Percentiles rank a stretch among this genome's conserved stretches.
These are phyloP conservation scores for Cotesia vestalis DNA, from an alignment of 1,140 invertebrate genomes.

Conservation along the genomic window DNA sequence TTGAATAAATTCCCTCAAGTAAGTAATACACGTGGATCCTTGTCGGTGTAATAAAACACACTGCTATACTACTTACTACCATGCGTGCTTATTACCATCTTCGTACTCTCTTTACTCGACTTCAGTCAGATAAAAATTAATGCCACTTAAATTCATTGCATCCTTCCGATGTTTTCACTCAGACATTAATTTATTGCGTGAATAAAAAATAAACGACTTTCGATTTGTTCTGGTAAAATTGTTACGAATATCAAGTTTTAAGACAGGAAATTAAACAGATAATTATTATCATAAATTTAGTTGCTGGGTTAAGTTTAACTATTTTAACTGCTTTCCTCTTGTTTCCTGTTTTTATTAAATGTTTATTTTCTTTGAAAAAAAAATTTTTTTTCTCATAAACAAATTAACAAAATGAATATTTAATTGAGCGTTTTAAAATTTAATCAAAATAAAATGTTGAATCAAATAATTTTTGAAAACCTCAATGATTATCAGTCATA, in stretches of 20 bases:
- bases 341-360: too few species aligned
- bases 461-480: too few species aligned
- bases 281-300: constrained; percentile 42
- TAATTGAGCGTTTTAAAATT: too few species aligned
- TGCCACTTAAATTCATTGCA: constrained; percentile 11
- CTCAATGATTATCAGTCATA: too few species aligned
- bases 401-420: too few species aligned
- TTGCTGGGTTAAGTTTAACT: not conserved
- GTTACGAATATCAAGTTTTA: constrained; percentile 9
- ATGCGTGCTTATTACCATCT: not conserved
- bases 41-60: not conserved
- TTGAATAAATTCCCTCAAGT: constrained; percentile 5
- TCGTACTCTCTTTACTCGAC: not conserved
- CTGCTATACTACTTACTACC: too few species aligned
- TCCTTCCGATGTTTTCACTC: constrained; percentile 5
- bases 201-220: not conserved
- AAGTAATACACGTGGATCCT: not conserved
- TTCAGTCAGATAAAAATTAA: constrained; percentile 17
- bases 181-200: not conserved
- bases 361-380: too few species aligned
- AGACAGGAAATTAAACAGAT: constrained; percentile 57
- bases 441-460: too few species aligned
- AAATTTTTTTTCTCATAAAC: too few species aligned
- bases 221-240: not conserved
- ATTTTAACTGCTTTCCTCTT: too few species aligned